A percentile compares a stretch with the other conserved stretches of the same genome.
Conservation (phyloP, 2,113 vertebrate genomes). For the Callithrix jacchus region DNA sequence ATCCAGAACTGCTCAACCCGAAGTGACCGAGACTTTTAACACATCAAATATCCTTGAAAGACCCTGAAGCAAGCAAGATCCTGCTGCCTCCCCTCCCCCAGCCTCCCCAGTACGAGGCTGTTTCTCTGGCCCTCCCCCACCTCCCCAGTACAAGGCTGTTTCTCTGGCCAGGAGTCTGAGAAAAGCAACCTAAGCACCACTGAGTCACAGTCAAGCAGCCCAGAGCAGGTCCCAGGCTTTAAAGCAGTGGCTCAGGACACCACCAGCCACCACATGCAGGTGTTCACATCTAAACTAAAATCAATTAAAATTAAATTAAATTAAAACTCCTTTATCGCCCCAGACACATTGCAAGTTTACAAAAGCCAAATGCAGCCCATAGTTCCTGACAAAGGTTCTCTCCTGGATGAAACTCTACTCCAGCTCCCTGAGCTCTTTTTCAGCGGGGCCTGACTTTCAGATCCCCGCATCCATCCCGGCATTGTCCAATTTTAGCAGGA, state of each 20-base stretch:
- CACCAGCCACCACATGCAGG: too few relatives aligned
- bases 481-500: background rate
- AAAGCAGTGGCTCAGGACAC: background rate
- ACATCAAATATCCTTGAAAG: background rate
- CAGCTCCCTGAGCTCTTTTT: background rate
- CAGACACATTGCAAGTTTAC: background rate
- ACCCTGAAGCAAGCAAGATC: too few relatives aligned
- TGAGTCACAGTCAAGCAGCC: background rate
- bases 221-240: accelerated
- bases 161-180: background rate
- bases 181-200: background rate
- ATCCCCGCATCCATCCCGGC: background rate
- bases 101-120: too few relatives aligned
- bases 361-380: background rate
- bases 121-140: too few relatives aligned
- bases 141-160: background rate
- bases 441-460: background rate
- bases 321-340: background rate
- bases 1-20: background rate
- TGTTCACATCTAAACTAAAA: background rate
- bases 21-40: background rate
- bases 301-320: background rate
- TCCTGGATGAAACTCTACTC: background rate
- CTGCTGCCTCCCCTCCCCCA: too few relatives aligned
- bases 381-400: too few relatives aligned